phyloP scores from a whole-genome alignment of 2,113 vertebrate genomes.

The Microcebus griseorufus region DNA sequence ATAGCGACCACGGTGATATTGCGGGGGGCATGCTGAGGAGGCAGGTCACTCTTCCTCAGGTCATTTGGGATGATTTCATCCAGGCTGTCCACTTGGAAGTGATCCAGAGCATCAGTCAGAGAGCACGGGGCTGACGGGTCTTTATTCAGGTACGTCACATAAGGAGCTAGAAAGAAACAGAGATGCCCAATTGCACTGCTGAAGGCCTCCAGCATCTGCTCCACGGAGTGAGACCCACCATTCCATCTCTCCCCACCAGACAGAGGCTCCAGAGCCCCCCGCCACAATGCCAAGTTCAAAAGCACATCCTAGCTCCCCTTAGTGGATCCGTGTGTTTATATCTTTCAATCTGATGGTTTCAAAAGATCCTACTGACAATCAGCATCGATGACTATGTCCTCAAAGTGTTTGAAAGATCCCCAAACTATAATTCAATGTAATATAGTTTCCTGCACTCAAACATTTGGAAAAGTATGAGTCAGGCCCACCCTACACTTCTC shows the following conservation, averaged over 20 bases:
- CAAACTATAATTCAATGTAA: neutral
- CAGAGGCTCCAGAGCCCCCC: neutral
- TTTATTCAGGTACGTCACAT: conserved; percentile 96
- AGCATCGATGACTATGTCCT: neutral
- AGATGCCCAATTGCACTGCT: neutral
- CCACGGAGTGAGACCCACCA: neutral
- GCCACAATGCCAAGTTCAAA: neutral
- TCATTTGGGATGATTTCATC: conserved; percentile 92
- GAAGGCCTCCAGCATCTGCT: neutral
- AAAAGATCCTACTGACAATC: neutral
- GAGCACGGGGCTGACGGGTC: conserved; percentile 95
- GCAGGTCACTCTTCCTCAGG: conserved; percentile 75
- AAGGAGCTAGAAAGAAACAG: conserved; percentile 89
- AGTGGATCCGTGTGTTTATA: neutral
- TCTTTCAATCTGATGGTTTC: neutral
- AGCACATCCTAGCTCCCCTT: neutral
- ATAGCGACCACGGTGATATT: conserved; percentile 97
- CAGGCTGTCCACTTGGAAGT: conserved; percentile 95
- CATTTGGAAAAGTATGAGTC: neutral
- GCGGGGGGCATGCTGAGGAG: conserved; percentile 90
- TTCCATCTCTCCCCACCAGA: neutral
- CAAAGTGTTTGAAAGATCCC: neutral
- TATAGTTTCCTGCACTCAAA: neutral
- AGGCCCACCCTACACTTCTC: neutral
- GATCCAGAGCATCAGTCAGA: conserved; percentile 96